Conservation (phyloP, 2,888 invertebrate species). For the Uloborus plumipes region DNA sequence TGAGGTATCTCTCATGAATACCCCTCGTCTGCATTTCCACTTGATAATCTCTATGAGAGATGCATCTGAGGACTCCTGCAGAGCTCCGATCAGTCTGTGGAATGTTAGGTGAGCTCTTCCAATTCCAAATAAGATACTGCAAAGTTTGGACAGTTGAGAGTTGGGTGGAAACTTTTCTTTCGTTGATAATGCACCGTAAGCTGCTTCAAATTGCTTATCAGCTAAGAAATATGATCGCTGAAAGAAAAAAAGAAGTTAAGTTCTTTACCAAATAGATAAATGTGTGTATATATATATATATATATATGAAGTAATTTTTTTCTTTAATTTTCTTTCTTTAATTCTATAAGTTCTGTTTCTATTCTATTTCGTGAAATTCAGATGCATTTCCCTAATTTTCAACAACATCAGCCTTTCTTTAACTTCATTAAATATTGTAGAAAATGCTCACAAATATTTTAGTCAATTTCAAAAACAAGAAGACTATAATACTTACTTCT, state of each 20-base stretch:
- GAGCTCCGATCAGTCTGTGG: not conserved
- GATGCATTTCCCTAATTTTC: too few species aligned
- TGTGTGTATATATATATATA: too few species aligned
- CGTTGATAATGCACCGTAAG: not conserved
- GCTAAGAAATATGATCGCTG: slow-evolving; percentile 22
- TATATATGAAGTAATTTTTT: too few species aligned
- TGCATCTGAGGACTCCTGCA: slow-evolving; percentile 4
- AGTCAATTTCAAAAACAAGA: too few species aligned
- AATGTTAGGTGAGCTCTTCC: slow-evolving; percentile 26
- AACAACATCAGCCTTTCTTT: too few species aligned
- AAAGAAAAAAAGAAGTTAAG: not conserved
- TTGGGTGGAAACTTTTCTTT: not conserved
- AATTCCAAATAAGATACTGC: slow-evolving; percentile 25
- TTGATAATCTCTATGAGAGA: not conserved
- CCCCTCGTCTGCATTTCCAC: slow-evolving; percentile 16
- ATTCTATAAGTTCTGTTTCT: too few species aligned
- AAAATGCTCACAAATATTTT: too few species aligned
- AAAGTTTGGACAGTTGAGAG: not conserved
- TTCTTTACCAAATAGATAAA: too few species aligned
- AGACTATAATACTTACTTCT: slow-evolving; percentile 5
- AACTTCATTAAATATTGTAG: too few species aligned
- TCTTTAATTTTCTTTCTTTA: too few species aligned
- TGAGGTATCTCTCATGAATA: not conserved
- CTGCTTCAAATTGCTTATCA: slow-evolving; percentile 17
- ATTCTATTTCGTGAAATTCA: too few species aligned